phyloP scores from a whole-genome alignment of 1,140 invertebrate species.

The Brachionus rotundiformis region DNA sequence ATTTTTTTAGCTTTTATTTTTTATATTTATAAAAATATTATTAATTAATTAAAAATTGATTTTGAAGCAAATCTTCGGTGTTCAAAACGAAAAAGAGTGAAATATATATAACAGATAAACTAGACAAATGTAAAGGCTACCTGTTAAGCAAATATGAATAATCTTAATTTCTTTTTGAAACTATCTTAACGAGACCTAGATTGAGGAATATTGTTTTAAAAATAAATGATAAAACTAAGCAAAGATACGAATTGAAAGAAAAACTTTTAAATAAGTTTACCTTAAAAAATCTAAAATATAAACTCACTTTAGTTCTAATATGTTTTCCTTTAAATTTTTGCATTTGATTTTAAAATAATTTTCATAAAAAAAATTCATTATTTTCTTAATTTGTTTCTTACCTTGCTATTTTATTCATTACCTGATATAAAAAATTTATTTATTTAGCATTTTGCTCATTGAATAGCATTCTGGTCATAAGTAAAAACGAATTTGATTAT shows the following conservation, averaged over 20 bases:
- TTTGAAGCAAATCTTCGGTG: no score
- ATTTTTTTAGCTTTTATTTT: no score
- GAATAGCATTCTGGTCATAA: background rate
- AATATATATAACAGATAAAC: no score
- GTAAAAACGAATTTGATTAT: background rate
- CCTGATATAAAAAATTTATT: background rate
- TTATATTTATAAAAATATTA: no score
- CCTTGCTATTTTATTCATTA: background rate
- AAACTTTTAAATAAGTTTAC: background rate
- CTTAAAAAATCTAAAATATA: background rate
- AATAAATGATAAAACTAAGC: background rate
- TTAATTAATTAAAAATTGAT: no score
- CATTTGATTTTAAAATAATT: conserved; percentile 22
- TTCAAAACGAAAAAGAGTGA: no score
- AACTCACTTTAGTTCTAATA: background rate
- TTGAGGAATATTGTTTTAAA: background rate
- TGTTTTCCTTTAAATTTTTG: conserved; percentile 6
- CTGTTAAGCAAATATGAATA: background rate
- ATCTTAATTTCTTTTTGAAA: background rate
- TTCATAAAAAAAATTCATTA: conserved; percentile 12
- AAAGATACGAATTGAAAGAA: background rate
- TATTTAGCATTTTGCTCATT: background rate
- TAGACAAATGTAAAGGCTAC: background rate
- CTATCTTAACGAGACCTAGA: background rate
- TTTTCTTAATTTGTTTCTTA: background rate